Conservation (phyloP, 2,797 vertebrate genomes). For the Columba guinea region DNA sequence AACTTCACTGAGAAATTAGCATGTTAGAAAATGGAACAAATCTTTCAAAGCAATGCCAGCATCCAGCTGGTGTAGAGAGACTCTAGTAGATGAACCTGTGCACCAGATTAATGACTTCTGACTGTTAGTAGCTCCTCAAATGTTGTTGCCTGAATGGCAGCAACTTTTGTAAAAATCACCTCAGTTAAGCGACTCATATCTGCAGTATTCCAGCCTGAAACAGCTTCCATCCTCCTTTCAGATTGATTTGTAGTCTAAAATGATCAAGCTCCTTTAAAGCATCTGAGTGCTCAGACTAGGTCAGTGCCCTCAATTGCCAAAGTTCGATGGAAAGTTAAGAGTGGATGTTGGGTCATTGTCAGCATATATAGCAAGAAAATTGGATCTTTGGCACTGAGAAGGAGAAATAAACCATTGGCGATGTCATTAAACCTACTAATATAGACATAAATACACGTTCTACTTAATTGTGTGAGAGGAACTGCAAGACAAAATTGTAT, state of each 20-base stretch:
- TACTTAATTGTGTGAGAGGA: background rate
- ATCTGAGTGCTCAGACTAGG: background rate
- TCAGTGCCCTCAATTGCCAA: slow-evolving; percentile 50
- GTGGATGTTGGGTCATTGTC: background rate
- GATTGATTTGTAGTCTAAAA: slow-evolving; percentile 43
- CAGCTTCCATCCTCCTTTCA: background rate
- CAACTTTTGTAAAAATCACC: slow-evolving; percentile 13
- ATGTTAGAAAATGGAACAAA: background rate
- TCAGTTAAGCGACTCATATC: background rate
- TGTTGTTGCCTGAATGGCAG: background rate
- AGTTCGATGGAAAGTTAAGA: background rate
- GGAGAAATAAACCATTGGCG: background rate
- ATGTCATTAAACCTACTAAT: background rate
- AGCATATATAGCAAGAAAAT: background rate
- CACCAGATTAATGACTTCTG: background rate
- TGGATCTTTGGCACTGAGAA: background rate
- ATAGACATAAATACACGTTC: background rate
- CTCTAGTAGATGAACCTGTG: background rate
- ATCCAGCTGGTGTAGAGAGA: background rate
- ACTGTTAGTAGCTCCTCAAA: background rate
- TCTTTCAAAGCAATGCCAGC: background rate
- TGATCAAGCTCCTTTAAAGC: slow-evolving; percentile 18
- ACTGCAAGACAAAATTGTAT: background rate
- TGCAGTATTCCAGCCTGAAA: background rate
- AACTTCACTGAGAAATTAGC: background rate